Conservation (phyloP, 2,113 vertebrate species). For the Alaudala cheleensis region DNA sequence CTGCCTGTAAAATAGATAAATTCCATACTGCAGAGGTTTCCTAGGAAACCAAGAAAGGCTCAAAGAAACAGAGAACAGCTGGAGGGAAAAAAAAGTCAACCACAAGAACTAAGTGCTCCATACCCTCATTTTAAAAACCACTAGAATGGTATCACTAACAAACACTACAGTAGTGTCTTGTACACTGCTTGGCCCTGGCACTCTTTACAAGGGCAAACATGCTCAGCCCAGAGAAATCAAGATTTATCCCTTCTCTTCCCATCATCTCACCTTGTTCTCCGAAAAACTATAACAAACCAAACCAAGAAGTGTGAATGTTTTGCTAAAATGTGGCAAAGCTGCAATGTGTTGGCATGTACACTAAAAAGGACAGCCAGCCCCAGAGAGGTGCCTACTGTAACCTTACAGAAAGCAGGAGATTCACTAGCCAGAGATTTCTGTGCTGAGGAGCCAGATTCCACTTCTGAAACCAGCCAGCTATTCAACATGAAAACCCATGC, state of each 20-base stretch:
- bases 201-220: not conserved
- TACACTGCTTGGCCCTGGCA: not conserved
- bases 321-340: not conserved
- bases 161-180: not conserved
- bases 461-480: not conserved
- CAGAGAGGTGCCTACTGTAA: not conserved
- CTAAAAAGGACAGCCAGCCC: not conserved
- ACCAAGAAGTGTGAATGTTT: accelerated
- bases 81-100: not conserved
- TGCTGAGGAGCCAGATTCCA: not conserved
- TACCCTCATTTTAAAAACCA: not conserved
- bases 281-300: not conserved
- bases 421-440: not conserved
- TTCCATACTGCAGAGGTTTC: not conserved
- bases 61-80: conserved; percentile 10
- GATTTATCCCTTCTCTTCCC: not conserved
- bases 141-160: not conserved
- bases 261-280: not conserved
- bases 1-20: not conserved
- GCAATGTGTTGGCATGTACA: not conserved
- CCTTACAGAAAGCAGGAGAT: not conserved
- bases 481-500: not conserved
- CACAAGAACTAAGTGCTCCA: not conserved
- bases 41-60: not conserved
- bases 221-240: not conserved